Base-by-base conservation (phyloP, 2,797 vertebrate species). In the Lacerta viridis region DNA sequence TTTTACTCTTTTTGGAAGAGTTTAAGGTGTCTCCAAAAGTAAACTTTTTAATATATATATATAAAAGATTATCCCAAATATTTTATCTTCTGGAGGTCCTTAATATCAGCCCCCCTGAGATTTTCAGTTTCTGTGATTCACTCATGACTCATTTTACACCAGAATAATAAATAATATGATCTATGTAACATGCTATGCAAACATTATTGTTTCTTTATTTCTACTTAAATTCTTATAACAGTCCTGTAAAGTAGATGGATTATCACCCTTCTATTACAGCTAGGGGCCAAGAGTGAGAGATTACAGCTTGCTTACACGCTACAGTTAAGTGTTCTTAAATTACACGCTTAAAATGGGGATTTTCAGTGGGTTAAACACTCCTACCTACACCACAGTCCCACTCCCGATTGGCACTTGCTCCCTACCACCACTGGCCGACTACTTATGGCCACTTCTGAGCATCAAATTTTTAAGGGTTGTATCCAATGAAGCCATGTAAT, bases 121-220 rank as follows among this genome's bases (percentile, higher is more conserved):
- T 81, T 91, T 94, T 90, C 82, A 68, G 78, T 84, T 95, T 95
- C 92, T 90, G 93, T 94, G 91, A 87, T 91, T 94, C 91, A 87
- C 89, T 93, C 75, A 90, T 5, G 69, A 93, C 93, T 92, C 90
- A 92, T 86, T 84, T 90, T 76, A 23, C 87, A 71, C 13, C 29
- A 0, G 33, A 91, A 33, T 77, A 50, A 77, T 8, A 69, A 13
- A 3, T 5, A 50, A 50, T 1, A 33, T 55, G 64, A 86, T 71
- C 43, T 8, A 13, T 50, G 78, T 71, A 86, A 39, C 29, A 29
- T 86, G 27, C 5, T 71, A 69, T 33, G 29, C 5, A 80, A 36
- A 79, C 20, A 71, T 5, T 29, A 23, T 61, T 41, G 17, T 43
- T 1, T 33, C 68, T 36, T 43, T 64, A 64, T 64, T 64, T 64